Percentiles rank a stretch among this genome's conserved stretches.
These are phyloP conservation scores for Anagyrus pseudococci DNA, from an alignment of 2,888 invertebrate species.

Conservation along the genomic window DNA sequence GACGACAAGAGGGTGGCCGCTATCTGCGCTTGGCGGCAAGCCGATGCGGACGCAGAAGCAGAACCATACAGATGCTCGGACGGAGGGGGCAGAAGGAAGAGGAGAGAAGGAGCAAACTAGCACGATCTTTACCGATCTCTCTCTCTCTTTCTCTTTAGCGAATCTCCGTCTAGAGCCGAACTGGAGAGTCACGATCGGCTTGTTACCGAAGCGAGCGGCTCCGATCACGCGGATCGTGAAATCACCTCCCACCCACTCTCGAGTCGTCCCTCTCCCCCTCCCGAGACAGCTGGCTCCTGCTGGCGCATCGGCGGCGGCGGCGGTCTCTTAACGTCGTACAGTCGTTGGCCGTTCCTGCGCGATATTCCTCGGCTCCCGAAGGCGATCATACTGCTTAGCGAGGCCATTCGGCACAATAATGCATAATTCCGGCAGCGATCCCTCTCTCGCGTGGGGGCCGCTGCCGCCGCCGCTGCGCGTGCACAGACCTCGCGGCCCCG, in stretches of 20 bases:
- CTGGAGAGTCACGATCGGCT: slow-evolving; percentile 58
- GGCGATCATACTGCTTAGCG: slow-evolving; percentile 51
- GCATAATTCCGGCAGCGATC: slow-evolving; percentile 37
- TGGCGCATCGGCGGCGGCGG: slow-evolving; percentile 1
- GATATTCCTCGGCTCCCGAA: slow-evolving; percentile 35
- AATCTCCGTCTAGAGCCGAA: too few relatives aligned
- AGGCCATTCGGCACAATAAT: slow-evolving; percentile 41
- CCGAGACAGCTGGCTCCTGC: too few relatives aligned
- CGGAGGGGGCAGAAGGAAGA: too few relatives aligned
- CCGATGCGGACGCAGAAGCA: too few relatives aligned
- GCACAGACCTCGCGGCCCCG: background rate
- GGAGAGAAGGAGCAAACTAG: background rate
- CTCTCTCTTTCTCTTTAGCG: too few relatives aligned
- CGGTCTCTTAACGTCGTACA: too few relatives aligned
- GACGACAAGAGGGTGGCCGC: too few relatives aligned
- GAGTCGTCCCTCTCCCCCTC: slow-evolving; percentile 11
- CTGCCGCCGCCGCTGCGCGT: background rate
- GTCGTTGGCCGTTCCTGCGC: slow-evolving; percentile 19
- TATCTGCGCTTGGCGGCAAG: too few relatives aligned
- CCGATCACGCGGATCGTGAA: slow-evolving; percentile 50
- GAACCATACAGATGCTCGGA: too few relatives aligned
- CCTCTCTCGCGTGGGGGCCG: too few relatives aligned
- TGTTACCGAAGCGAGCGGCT: slow-evolving; percentile 49
- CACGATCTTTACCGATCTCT: too few relatives aligned
- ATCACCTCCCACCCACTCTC: slow-evolving; percentile 41